These are phyloP conservation scores for Hippasteria phrygiana DNA, from an alignment of 53 echinoderm and acorn worm species.

Conservation along the genomic window DNA sequence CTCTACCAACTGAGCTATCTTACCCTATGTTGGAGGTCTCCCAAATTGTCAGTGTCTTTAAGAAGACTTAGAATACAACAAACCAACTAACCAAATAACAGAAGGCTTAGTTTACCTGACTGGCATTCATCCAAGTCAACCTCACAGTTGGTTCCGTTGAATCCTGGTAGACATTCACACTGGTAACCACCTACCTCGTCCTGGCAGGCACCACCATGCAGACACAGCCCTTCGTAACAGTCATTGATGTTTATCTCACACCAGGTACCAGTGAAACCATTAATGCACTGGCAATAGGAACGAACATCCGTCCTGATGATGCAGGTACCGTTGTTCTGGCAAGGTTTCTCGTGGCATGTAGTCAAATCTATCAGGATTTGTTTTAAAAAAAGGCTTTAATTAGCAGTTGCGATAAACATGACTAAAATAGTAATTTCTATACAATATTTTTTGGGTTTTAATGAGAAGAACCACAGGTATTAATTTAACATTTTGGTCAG, in stretches of 20 bases:
- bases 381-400: no score
- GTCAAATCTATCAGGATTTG: background rate
- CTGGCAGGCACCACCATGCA: constrained; percentile 79
- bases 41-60: no score
- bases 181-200: constrained; percentile 71
- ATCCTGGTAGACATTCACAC: constrained; percentile 78
- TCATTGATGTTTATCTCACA: constrained; percentile 88
- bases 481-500: no score
- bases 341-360: constrained; percentile 41
- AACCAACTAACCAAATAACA: no score
- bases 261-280: constrained; percentile 76
- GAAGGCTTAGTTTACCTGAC: no score
- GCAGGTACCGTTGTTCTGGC: constrained; percentile 80
- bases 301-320: background rate
- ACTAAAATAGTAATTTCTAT: no score
- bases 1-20: no score
- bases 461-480: no score
- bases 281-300: constrained; percentile 52
- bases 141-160: constrained; percentile 78
- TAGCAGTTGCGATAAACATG: no score
- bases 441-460: no score
- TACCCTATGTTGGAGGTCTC: no score
- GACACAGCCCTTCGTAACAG: constrained; percentile 70
- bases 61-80: no score
- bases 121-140: constrained; percentile 69